phyloP scores from a whole-genome alignment of 2,113 vertebrate species.

The Fukomys damarensis region DNA sequence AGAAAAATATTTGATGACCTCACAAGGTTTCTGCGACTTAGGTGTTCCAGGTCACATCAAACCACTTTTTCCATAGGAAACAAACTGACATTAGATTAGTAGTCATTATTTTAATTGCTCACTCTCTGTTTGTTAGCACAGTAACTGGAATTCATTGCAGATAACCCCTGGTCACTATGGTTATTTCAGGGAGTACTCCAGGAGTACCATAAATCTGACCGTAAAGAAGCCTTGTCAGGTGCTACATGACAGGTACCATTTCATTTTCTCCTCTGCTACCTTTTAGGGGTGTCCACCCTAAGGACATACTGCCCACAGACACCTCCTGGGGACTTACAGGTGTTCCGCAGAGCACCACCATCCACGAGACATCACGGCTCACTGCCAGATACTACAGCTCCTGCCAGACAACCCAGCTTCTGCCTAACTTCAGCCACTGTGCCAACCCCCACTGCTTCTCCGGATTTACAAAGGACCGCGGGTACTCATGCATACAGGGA shows the following conservation, averaged over 20 bases:
- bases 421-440: not conserved
- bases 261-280: not conserved
- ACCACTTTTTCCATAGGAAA: not conserved
- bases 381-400: not conserved
- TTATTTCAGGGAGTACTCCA: not conserved
- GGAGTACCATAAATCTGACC: not conserved
- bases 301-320: not conserved
- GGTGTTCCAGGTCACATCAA: not conserved
- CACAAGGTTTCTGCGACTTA: not conserved
- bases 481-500: rapidly evolving
- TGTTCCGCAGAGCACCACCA: too few species aligned
- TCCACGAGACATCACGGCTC: not conserved
- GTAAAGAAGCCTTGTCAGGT: not conserved
- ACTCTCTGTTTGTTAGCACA: not conserved
- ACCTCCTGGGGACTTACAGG: not conserved
- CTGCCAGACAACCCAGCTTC: not conserved
- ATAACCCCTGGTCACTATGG: not conserved
- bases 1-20: not conserved
- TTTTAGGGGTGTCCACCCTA: not conserved
- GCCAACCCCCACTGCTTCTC: not conserved
- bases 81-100: not conserved
- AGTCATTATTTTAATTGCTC: not conserved
- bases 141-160: not conserved
- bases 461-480: not conserved
- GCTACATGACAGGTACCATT: not conserved